These are phyloP conservation scores for Solenopsis invicta DNA, from an alignment of 1,140 invertebrate species.

Conservation along the genomic window DNA sequence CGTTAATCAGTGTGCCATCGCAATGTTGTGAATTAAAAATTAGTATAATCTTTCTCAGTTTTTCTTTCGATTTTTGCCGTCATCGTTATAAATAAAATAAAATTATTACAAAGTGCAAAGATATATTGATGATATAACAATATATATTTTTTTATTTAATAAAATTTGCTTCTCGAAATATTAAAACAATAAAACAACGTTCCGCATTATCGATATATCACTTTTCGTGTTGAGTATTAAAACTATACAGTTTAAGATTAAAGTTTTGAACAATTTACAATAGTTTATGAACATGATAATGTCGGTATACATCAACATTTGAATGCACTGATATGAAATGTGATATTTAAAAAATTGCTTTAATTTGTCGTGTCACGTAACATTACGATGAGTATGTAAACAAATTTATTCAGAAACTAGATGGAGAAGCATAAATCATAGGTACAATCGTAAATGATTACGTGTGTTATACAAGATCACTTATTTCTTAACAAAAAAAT, in stretches of 20 bases:
- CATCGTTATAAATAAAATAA: conserved; percentile 8
- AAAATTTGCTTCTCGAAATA: not conserved
- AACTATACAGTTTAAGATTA: not conserved
- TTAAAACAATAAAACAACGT: not conserved
- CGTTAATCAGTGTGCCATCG: not conserved
- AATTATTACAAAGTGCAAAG: not conserved
- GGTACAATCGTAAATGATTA: not conserved
- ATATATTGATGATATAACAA: not conserved
- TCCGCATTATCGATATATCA: not conserved
- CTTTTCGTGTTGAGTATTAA: not conserved
- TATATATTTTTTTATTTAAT: not conserved
- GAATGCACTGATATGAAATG: not conserved
- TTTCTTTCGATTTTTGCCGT: not conserved
- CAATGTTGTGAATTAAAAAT: conserved; percentile 5
- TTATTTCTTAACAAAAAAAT: conserved; percentile 5
- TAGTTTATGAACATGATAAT: not conserved
- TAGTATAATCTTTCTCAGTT: not conserved
- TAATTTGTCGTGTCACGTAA: not conserved
- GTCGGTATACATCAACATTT: not conserved
- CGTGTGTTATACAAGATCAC: not conserved
- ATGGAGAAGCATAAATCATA: too few relatives aligned
- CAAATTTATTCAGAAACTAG: not conserved
- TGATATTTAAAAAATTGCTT: conserved; percentile 14
- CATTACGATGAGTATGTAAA: not conserved
- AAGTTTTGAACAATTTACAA: not conserved